phyloP scores from a whole-genome alignment of 2,888 invertebrate genomes.

The Rhabditoides inermis region DNA sequence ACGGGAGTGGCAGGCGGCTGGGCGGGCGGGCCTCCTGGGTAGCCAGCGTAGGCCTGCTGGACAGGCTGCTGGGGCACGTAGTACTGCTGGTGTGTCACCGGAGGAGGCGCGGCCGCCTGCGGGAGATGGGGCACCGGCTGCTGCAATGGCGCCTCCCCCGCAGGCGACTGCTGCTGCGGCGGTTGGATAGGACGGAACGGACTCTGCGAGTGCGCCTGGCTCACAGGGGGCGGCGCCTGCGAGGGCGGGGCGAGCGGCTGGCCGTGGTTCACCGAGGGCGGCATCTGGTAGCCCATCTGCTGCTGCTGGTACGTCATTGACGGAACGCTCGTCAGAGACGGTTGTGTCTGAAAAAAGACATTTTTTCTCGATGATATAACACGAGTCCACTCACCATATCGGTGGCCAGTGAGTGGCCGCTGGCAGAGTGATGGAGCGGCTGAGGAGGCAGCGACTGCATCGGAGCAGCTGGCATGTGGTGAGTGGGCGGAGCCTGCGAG shows the following conservation, averaged over 20 bases:
- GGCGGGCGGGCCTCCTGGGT: too few relatives aligned
- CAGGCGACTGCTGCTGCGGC: constrained; percentile 2
- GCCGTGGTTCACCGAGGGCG: background rate
- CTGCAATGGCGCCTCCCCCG: background rate
- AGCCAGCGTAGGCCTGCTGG: too few relatives aligned
- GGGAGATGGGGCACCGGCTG: background rate
- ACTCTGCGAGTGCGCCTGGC: background rate
- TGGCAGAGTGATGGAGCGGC: too few relatives aligned
- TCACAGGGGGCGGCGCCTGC: constrained; percentile 1
- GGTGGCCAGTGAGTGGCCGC: too few relatives aligned
- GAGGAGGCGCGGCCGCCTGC: background rate
- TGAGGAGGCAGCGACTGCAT: too few relatives aligned
- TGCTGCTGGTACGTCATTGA: too few relatives aligned
- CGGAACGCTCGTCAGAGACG: too few relatives aligned
- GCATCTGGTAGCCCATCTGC: too few relatives aligned
- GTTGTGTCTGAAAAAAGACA: too few relatives aligned
- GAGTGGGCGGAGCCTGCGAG: background rate
- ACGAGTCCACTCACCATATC: too few relatives aligned
- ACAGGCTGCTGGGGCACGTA: background rate
- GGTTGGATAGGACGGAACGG: constrained; percentile 1
- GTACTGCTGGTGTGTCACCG: background rate
- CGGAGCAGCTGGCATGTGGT: too few relatives aligned
- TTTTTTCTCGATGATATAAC: too few relatives aligned
- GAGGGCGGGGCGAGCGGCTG: background rate
- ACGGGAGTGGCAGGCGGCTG: background rate